Conservation (phyloP, 2,113 vertebrate genomes). For the Plecturocebus donacophilus region DNA sequence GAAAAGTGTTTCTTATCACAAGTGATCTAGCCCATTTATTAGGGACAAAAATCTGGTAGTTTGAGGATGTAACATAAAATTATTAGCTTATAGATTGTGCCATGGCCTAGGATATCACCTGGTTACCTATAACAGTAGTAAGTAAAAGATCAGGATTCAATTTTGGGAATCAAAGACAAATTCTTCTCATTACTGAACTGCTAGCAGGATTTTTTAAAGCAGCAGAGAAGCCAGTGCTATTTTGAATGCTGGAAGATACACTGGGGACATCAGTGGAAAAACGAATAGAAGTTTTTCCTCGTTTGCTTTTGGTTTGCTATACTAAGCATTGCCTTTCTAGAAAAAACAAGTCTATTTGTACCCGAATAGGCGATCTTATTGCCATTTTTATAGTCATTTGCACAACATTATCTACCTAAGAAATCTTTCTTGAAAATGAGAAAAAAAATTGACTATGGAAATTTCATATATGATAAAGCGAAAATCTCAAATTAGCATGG, state of each 20-base stretch:
- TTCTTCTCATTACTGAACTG: neutral
- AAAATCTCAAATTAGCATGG: neutral
- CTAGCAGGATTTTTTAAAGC: neutral
- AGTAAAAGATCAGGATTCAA: neutral
- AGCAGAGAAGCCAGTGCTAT: neutral
- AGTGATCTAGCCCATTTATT: neutral
- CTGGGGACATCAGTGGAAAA: neutral
- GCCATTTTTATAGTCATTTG: neutral
- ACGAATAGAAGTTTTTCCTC: neutral
- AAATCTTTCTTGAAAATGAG: conserved; percentile 55
- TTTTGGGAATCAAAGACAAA: neutral
- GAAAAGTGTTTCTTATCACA: neutral
- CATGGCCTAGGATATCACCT: neutral
- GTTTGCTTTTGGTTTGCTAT: neutral
- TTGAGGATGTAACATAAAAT: neutral
- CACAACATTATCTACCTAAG: conserved; percentile 34
- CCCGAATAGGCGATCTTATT: neutral
- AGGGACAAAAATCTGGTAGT: neutral
- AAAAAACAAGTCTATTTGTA: neutral
- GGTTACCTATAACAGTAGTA: neutral
- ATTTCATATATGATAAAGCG: neutral
- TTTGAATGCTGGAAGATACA: neutral
- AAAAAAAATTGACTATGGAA: neutral
- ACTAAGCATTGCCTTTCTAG: neutral
- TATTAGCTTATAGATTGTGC: neutral